Conservation (phyloP, 92 coral and sea anemone species). For the Phenganax subtilis region DNA sequence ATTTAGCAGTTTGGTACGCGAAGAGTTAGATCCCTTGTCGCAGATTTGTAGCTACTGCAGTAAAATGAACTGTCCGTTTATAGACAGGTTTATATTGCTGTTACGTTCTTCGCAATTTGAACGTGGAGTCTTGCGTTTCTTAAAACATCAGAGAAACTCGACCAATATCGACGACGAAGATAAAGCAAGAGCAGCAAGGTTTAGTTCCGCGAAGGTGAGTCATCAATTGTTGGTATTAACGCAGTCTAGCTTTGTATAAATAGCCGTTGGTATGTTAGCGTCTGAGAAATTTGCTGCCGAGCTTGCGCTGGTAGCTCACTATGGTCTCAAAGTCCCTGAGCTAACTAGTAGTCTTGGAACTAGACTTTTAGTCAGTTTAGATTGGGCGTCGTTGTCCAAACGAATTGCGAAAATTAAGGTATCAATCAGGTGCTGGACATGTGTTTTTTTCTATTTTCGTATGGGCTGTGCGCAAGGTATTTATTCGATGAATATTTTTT, state of each 20-base stretch:
- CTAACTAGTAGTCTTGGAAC: too few species aligned
- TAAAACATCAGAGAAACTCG: slow-evolving; percentile 81
- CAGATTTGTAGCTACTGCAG: slow-evolving; percentile 46
- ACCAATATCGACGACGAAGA: slow-evolving; percentile 76
- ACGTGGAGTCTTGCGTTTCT: slow-evolving; percentile 70
- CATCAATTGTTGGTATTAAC: slow-evolving; percentile 51
- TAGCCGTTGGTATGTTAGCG: neutral
- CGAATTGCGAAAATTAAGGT: too few species aligned
- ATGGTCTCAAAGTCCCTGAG: too few species aligned
- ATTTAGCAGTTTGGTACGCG: slow-evolving; percentile 70
- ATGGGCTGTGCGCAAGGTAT: too few species aligned
- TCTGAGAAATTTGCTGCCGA: too few species aligned
- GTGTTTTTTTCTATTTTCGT: too few species aligned
- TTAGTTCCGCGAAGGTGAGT: slow-evolving; percentile 59
- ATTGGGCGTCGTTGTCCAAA: too few species aligned
- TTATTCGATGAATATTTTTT: too few species aligned
- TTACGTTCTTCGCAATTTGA: slow-evolving; percentile 36
- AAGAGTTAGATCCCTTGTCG: slow-evolving; percentile 74
- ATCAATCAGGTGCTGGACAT: too few species aligned
- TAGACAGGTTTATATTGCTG: slow-evolving; percentile 14
- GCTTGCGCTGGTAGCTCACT: too few species aligned
- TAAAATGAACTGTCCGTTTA: slow-evolving; percentile 30
- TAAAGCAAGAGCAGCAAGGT: slow-evolving; percentile 62
- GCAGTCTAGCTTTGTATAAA: slow-evolving; percentile 1
- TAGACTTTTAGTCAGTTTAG: too few species aligned